Evolutionary conservation across 2,797 vertebrate species (phyloP), one percentile per base, ranked within the genome.

Genomic region (Fistularia commersonii): DNA sequence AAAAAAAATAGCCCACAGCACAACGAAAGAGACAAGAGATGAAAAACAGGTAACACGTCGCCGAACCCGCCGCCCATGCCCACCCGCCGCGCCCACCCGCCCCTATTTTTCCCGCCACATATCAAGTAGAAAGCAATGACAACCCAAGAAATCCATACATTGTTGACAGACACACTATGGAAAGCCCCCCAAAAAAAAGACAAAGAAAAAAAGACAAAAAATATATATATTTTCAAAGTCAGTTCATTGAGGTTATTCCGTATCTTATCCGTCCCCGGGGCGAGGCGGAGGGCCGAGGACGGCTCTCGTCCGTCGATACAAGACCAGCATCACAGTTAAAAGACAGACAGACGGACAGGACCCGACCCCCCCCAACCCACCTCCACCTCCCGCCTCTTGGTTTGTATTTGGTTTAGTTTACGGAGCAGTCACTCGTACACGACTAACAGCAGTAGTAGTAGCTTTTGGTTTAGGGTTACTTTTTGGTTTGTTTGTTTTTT

Each of bases 201-300:
- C 83, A 41, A 3, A 41, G 2, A 7, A 40, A 40, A n/a, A 6
- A 46, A 46, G 11, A 8, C 31, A 34, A 46, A 34, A 35, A 47
- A 78, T 72, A 85, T 81, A 85, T 85, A 86, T 82, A 82, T 74
- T 85, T 65, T 83, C 60, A 83, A 72, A 80, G 78, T 80, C 80
- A 87, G 82, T 87, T 87, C 77, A 76, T 83, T 87, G 88, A 90
- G 88, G 85, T 88, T 81, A 77, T 74, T 87, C 76, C 79, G 81
- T 77, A 80, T 80, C 84, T 71, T 78, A 65, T 84, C 84, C 74
- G 53, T 87, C 86, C 84, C 48, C 48, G 64, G 66, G 6, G 61
- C 52, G 49, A 39, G 63, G 41, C 1, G 14, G 0, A 3, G 41
- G 41, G 63, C 35, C 48, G 32, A 47, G 53, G 45, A 58, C 43